Evolutionary conservation across 2,113 vertebrate species (phyloP), one percentile per base, ranked within the genome.

Genomic region (Nansenia antarctica): DNA sequence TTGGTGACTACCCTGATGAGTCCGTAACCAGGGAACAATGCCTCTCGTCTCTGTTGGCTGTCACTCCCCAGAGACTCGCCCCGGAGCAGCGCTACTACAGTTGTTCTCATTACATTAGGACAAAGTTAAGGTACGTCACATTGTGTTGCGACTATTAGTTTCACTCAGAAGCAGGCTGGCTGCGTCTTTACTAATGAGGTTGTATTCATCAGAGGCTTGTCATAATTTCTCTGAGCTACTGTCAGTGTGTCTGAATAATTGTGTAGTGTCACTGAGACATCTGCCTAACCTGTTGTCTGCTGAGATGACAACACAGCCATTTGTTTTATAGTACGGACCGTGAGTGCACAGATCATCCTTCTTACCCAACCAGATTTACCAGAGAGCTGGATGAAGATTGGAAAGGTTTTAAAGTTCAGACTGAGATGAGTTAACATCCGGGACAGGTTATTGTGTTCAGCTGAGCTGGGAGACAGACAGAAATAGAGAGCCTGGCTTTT

Each of bases 291-390:
- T 47, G 42, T 58, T 58, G 55, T 32, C 5, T 58, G 14, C 14
- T 57, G 54, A 26, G 27, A 57, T 57, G 54, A 30, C 11, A 57
- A 57, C 54, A 30, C 55, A 58, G 54, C 22, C 58, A 59, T 35
- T n/a, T n/a, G 12, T 8, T 35, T 37, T 35, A 58, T 29, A 31
- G 57, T 59, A 59, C 31, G 7, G 18, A 20, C 31, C 30, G 24
- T 29, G 57, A 34, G 14, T 60, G 32, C 18, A 30, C 57, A 59
- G 57, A 18, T 22, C 31, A 35, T 22, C 31, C 8, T 32, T 60
- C n/a, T 58, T 58, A 31, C 9, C 55, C 55, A 58, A 31, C 18
- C 29, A 9, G 31, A 20, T 35, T 35, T 15, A 11, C 12, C n/a
- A 22, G 7, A 20, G 29, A 6, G 8, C n/a, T 60, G 15, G 8